Conservation (phyloP, 2,797 vertebrate species). For the Argya squamiceps region DNA sequence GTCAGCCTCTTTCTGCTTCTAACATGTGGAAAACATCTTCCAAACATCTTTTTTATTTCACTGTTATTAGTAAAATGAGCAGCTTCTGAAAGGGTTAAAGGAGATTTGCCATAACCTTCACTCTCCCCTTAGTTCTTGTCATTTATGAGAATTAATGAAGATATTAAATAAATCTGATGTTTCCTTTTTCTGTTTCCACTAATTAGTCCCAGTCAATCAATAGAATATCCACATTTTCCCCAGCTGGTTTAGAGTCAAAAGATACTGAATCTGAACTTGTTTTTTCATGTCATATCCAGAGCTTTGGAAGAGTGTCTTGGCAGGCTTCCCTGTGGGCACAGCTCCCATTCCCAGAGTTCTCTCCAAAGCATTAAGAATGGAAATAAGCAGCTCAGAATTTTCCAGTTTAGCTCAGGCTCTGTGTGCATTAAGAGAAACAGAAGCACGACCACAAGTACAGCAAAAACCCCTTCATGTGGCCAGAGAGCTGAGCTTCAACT, state of each 20-base stretch:
- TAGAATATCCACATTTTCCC: background rate
- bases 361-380: conserved; percentile 50
- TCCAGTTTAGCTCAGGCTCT: conserved; percentile 40
- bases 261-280: conserved; percentile 17
- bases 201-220: background rate
- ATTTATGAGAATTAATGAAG: background rate
- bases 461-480: background rate
- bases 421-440: background rate
- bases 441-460: conserved; percentile 16
- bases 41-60: background rate
- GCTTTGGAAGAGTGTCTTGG: conserved; percentile 12
- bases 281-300: conserved; percentile 48
- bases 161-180: background rate
- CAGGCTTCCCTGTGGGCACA: background rate
- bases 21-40: background rate
- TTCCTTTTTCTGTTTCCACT: background rate
- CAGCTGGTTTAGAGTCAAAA: conserved; percentile 27
- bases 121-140: background rate
- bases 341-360: conserved; percentile 38
- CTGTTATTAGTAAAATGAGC: background rate
- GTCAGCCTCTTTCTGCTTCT: background rate
- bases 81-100: background rate
- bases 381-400: conserved; percentile 65
- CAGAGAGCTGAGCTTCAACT: background rate
- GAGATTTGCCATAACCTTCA: background rate